These are phyloP conservation scores for Melinaea menophilus DNA, from an alignment of 2,888 invertebrate genomes.

Conservation along the genomic window DNA sequence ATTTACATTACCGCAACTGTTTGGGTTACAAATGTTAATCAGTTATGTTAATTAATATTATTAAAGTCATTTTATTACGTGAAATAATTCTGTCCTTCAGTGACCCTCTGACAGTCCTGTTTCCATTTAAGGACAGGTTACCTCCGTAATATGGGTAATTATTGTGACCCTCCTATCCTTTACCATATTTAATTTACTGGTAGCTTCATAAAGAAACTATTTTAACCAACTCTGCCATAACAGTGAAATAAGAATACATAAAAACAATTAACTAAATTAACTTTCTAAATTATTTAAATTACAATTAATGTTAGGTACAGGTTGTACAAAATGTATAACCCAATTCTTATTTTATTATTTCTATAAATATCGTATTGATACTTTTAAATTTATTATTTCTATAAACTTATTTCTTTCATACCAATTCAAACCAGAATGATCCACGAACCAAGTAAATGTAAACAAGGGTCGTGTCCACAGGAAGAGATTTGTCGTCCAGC, in stretches of 20 bases:
- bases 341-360: too few relatives aligned
- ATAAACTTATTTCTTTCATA: neutral
- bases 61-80: neutral
- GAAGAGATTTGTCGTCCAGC: conserved; percentile 68
- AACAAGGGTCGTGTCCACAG: conserved; percentile 48
- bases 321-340: too few relatives aligned
- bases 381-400: neutral
- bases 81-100: conserved; percentile 15
- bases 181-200: too few relatives aligned
- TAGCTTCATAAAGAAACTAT: too few relatives aligned
- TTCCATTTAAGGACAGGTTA: conserved; percentile 35
- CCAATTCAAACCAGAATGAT: conserved; percentile 18
- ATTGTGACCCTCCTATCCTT: conserved; percentile 17
- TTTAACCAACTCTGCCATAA: too few relatives aligned
- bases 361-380: too few relatives aligned
- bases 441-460: conserved; percentile 39
- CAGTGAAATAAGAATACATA: too few relatives aligned
- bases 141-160: conserved; percentile 30
- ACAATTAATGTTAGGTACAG: too few relatives aligned
- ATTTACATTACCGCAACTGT: too few relatives aligned
- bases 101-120: conserved; percentile 36
- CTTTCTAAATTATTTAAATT: too few relatives aligned
- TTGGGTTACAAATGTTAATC: too few relatives aligned
- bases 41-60: neutral
- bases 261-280: too few relatives aligned